Base-by-base conservation (phyloP, 2,797 vertebrate genomes). In the Graptemys geographica region DNA sequence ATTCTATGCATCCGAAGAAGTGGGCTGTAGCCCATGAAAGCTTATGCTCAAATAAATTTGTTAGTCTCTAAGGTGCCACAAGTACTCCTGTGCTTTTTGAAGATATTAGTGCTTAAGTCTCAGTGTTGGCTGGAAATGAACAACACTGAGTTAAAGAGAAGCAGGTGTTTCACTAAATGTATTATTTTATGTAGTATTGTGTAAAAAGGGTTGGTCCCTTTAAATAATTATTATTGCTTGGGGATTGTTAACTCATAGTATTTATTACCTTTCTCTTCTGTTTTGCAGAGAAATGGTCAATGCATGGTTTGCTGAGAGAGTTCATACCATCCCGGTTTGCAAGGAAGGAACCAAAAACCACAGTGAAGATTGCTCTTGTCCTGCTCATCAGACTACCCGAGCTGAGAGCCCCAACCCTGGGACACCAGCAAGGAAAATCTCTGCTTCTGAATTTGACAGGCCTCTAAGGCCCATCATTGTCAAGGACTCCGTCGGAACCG, bases 281-380 rank as follows among this genome's bases (percentile, higher is more conserved):
- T 96, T 91, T 98, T 95, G 82, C 96, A 99, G 99, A 99, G 99
- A 99, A 98, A 99, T 99, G 99, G 99, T 99, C 98, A 99, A 99
- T 90, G 99, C 99, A 96, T 99, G 99, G 99, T 99, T 99, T 89
- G 98, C 99, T 98, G 99, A 99, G 98, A 98, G 99, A 93, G 98
- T 99, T 96, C 99, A 99, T 92, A 98, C 98, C 97, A 99, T 99
- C 96, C 99, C 99, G 55, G 97, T 98, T 33, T 98, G 99, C 87
- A 98, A 99, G 97, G 98, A 99, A 95, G 96, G 95, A 89, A 86
- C 90, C 91, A 98, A 98, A 97, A 81, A 96, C 81, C 98, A 97
- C 87, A 51, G 95, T 0, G 98, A 98, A 89, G 91, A 97, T 87
- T 98, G 98, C 93, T 94, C 97, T 94, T 98, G 98, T 74, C 83